A percentile compares a stretch with the other conserved stretches of the same genome.
Conservation (phyloP, 2,113 vertebrate species). For the Todiramphus chloris region DNA sequence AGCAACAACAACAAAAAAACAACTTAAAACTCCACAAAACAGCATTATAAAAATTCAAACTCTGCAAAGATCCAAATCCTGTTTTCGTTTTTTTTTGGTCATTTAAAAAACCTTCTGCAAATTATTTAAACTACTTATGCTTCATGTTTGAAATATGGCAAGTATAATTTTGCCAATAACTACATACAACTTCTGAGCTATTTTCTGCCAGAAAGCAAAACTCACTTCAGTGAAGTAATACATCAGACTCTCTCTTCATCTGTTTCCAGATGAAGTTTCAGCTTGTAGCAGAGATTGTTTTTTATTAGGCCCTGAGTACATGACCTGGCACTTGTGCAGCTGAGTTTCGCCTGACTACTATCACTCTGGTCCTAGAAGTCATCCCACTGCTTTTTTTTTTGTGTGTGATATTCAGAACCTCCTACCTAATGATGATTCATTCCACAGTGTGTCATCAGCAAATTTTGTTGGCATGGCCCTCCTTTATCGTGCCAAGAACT, state of each 20-base stretch:
- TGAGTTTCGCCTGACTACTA: slow-evolving; percentile 19
- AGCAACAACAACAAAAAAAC: not conserved
- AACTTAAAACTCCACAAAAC: not conserved
- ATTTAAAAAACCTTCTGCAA: not conserved
- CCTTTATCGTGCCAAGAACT: not conserved
- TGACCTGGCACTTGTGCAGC: not conserved
- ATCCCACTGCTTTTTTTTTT: not conserved
- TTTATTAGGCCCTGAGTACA: not conserved
- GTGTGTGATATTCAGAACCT: slow-evolving; percentile 21
- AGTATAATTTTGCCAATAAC: slow-evolving; percentile 9
- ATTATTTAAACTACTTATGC: not conserved
- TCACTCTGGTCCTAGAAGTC: not conserved
- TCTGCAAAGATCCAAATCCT: not conserved
- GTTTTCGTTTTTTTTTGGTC: not conserved
- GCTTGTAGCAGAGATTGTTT: not conserved
- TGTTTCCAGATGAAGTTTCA: slow-evolving; percentile 27
- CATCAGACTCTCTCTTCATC: not conserved
- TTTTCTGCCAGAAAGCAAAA: slow-evolving; percentile 31
- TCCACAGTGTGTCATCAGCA: slow-evolving; percentile 43
- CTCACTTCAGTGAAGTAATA: not conserved
- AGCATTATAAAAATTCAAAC: not conserved
- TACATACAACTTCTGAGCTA: not conserved
- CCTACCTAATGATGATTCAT: slow-evolving; percentile 52
- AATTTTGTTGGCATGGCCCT: slow-evolving; percentile 27
- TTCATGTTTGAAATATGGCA: not conserved